A percentile compares a stretch with the other conserved stretches of the same genome.
Conservation (phyloP, 2,113 vertebrate genomes). For the Hippocampus comes region DNA sequence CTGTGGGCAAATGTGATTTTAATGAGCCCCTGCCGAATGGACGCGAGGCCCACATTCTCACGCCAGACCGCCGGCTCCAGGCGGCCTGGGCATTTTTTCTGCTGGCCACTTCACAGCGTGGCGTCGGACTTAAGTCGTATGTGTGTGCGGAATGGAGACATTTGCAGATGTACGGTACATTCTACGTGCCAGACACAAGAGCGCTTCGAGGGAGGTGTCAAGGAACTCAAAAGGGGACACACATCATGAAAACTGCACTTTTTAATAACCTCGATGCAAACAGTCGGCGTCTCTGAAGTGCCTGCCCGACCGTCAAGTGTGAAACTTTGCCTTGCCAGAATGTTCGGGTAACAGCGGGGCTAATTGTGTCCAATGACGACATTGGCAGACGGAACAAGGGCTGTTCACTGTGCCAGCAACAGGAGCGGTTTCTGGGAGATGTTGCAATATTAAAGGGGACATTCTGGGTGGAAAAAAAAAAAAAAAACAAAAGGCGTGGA, state of each 20-base stretch:
- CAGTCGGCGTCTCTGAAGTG: background rate
- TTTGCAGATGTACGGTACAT: constrained; percentile 10
- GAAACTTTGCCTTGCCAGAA: background rate
- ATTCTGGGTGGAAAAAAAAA: background rate
- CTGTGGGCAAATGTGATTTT: constrained; percentile 65
- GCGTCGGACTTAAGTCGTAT: constrained; percentile 33
- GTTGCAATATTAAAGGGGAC: background rate
- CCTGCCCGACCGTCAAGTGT: background rate
- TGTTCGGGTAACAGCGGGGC: background rate
- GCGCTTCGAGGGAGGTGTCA: background rate
- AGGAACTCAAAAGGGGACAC: background rate
- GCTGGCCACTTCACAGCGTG: constrained; percentile 51
- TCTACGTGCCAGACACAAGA: background rate
- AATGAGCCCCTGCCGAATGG: constrained; percentile 61
- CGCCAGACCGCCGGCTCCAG: constrained; percentile 35
- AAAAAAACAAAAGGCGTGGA: background rate
- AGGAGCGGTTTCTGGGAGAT: background rate
- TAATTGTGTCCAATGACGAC: background rate
- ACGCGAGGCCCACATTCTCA: constrained; percentile 62
- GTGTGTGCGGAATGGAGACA: constrained; percentile 22
- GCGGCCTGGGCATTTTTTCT: constrained; percentile 46
- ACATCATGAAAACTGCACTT: background rate
- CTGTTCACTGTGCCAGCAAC: background rate
- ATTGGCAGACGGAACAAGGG: background rate
- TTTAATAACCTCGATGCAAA: background rate